A percentile compares a stretch with the other conserved stretches of the same genome.
Conservation (phyloP, 2,113 vertebrate genomes). For the Fulmarus glacialis region DNA sequence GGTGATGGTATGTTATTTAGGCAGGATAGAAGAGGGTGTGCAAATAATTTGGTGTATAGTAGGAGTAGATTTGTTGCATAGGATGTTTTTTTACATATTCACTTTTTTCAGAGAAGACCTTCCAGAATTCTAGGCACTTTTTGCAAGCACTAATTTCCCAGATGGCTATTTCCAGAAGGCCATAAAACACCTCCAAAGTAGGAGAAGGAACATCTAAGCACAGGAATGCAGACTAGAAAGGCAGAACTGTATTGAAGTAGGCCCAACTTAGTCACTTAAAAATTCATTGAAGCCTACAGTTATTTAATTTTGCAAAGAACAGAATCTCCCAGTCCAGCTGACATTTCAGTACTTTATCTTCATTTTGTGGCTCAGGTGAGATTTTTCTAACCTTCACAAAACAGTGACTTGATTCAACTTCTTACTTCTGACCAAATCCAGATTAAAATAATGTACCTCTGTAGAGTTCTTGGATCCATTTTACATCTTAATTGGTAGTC, state of each 20-base stretch:
- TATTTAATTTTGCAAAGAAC: constrained; percentile 13
- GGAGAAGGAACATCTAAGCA: background rate
- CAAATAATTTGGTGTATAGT: background rate
- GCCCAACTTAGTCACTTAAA: background rate
- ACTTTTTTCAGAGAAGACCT: background rate
- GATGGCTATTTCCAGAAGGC: background rate
- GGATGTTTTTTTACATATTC: background rate
- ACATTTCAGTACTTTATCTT: constrained; percentile 23
- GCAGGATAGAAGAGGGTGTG: background rate
- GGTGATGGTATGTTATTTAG: background rate
- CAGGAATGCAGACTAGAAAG: background rate
- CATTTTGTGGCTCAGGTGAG: background rate
- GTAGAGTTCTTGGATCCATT: background rate
- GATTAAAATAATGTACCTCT: background rate
- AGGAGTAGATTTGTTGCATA: background rate
- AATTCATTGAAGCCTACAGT: constrained; percentile 24
- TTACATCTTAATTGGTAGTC: background rate
- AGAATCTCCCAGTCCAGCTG: background rate
- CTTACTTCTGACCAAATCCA: background rate
- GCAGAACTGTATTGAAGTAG: background rate
- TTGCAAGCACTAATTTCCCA: background rate
- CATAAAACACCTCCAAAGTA: background rate
- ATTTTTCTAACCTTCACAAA: constrained; percentile 34
- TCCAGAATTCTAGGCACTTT: background rate
- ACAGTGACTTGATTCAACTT: background rate